Evolutionary conservation across 2,113 vertebrate genomes (phyloP), one percentile per base, ranked within the genome.

Genomic region (Alligator mississippiensis): DNA sequence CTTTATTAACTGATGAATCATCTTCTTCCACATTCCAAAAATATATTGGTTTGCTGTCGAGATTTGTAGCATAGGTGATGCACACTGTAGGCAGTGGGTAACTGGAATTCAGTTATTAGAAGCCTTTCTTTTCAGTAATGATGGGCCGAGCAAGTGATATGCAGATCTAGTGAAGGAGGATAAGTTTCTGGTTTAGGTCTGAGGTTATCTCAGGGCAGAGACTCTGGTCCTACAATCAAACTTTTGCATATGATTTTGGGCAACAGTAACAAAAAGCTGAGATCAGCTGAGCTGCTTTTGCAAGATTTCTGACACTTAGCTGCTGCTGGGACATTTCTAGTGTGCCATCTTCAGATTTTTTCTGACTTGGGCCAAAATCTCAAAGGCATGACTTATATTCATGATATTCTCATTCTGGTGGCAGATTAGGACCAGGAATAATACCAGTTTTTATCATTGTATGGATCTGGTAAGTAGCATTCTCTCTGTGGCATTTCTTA

Each of bases 1-100:
- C 72, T 90, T 94, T 94, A 75, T 96, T 87, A 85, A 59, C 89
- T 94, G 47, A 80, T 80, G 76, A 58, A 86, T 92, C 78, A 91
- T 6, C 59, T 88, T 82, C 90, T 95, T 81, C 76, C 57, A 83
- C n/a, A 62, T 83, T 93, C 70, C n/a, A 86, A 63, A 34, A 94
- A 84, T 78, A 74, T 5, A 63, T 9, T 72, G 19, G 24, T 55
- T 92, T 82, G 62, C 17, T 82, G 12, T 9, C 58, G 83, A 92
- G 70, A 90, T 86, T 85, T 58, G 57, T 19, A 77, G 25, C 16
- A 4, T 59, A 77, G 77, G 70, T 54, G 30, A 28, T 86, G 4
- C 2, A 1, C 90, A 64, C 25, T 54, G 57, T 54, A 82, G 60
- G 4, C 80, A 72, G 6, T 47, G n/a, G 34, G 19, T 66, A 57